These are phyloP conservation scores for Caenorhabditis sp. DNA, from an alignment of 2,888 invertebrate genomes.

Conservation along the genomic window DNA sequence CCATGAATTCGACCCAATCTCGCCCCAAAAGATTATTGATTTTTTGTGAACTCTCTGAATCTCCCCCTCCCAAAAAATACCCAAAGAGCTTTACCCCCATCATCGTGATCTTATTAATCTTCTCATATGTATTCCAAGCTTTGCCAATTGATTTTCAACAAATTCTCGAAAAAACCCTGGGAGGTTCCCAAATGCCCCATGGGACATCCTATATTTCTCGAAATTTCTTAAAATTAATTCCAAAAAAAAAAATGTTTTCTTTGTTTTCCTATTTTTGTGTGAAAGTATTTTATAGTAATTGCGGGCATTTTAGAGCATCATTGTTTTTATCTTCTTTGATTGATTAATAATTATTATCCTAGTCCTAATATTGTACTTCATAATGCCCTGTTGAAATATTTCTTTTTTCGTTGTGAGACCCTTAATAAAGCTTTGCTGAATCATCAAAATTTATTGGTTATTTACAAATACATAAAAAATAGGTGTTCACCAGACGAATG, in stretches of 20 bases:
- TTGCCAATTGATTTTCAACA: neutral
- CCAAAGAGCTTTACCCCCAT: neutral
- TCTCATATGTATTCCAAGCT: neutral
- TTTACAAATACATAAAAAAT: neutral
- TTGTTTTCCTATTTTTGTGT: neutral
- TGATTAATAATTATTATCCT: neutral
- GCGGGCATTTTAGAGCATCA: conserved; percentile 1
- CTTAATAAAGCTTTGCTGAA: neutral
- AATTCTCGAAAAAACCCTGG: neutral
- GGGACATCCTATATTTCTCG: neutral
- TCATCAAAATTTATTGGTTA: neutral
- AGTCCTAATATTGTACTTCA: neutral
- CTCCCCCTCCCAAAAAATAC: neutral
- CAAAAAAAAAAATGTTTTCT: neutral
- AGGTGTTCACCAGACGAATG: conserved; percentile 44
- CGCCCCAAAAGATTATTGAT: neutral
- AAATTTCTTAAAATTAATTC: neutral
- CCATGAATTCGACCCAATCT: neutral
- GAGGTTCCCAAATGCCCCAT: neutral
- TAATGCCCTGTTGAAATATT: neutral
- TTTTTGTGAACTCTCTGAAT: neutral
- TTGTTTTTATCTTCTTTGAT: neutral
- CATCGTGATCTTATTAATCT: neutral
- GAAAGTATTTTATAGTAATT: neutral
- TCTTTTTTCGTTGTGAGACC: neutral